Evolutionary conservation across 2,888 invertebrate species (phyloP).

Genomic region (Scaptomyza caliginosa): DNA sequence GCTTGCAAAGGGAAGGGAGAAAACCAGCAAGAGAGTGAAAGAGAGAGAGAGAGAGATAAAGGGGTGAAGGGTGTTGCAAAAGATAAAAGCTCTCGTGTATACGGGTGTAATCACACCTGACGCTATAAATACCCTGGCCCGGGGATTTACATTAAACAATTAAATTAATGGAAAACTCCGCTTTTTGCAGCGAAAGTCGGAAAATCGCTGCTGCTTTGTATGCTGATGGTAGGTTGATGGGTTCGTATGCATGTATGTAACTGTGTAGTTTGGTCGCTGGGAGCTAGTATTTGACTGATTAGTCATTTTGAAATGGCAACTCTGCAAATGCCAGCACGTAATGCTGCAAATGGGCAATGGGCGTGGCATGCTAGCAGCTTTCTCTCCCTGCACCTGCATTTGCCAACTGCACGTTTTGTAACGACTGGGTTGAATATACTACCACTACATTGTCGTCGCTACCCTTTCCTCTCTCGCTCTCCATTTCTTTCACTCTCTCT

Average conservation of each 20-base stretch:
- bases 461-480: background rate
- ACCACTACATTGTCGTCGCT: slow-evolving; percentile 58
- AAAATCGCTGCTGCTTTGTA: slow-evolving; percentile 13
- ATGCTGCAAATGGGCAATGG: slow-evolving; percentile 15
- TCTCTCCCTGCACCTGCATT: slow-evolving; percentile 5
- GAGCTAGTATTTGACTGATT: slow-evolving; percentile 71
- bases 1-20: background rate
- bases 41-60: background rate
- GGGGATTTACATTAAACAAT: slow-evolving; percentile 67
- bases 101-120: slow-evolving; percentile 71
- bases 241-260: background rate
- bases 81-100: slow-evolving; percentile 30
- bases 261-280: background rate
- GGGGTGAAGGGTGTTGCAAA: background rate
- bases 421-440: slow-evolving; percentile 58
- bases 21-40: background rate
- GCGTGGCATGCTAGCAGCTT: slow-evolving; percentile 21
- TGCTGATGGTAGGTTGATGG: background rate
- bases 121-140: slow-evolving; percentile 54
- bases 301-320: slow-evolving; percentile 66
- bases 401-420: slow-evolving; percentile 68
- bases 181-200: slow-evolving; percentile 5
- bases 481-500: background rate
- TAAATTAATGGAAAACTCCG: slow-evolving; percentile 67
- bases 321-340: slow-evolving; percentile 72